A percentile compares a stretch with the other conserved stretches of the same genome.
These are phyloP conservation scores for Heliconius melpomene DNA, from an alignment of 1,140 invertebrate species.

Conservation along the genomic window DNA sequence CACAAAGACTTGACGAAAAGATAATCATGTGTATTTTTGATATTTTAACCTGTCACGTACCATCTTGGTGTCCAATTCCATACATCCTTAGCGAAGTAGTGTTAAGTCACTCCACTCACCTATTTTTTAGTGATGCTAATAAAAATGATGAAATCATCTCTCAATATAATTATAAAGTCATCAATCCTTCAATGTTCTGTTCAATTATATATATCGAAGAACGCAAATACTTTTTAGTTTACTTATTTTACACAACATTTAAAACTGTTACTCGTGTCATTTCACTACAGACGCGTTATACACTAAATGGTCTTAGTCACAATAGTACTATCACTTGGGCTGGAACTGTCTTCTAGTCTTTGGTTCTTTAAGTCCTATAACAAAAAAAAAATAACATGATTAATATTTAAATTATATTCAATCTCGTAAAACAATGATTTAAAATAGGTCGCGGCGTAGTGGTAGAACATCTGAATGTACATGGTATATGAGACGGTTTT, in stretches of 20 bases:
- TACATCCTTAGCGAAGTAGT: not conserved
- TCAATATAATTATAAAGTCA: no score
- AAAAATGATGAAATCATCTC: not conserved
- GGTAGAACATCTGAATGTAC: no score
- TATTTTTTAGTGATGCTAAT: not conserved
- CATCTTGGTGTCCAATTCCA: not conserved
- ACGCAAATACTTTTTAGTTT: not conserved
- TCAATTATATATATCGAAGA: not conserved
- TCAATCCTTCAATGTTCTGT: not conserved
- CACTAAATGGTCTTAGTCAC: constrained; percentile 78
- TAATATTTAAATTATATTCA: constrained; percentile 1
- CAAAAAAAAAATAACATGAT: no score
- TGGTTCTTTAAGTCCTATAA: constrained; percentile 71
- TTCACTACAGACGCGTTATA: constrained; percentile 71
- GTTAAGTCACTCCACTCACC: not conserved
- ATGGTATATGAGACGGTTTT: no score
- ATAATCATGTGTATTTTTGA: no score
- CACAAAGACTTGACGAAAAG: no score
- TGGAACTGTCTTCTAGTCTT: constrained; percentile 65
- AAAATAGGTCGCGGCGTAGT: no score
- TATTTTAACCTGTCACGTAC: no score
- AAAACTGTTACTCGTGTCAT: constrained; percentile 39
- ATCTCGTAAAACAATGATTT: no score
- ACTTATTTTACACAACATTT: constrained; percentile 1
- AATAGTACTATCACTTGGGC: constrained; percentile 72